A percentile compares a stretch with the other conserved stretches of the same genome.
phyloP scores from a whole-genome alignment of 2,888 invertebrate genomes.

The Hybos culiciformis region DNA sequence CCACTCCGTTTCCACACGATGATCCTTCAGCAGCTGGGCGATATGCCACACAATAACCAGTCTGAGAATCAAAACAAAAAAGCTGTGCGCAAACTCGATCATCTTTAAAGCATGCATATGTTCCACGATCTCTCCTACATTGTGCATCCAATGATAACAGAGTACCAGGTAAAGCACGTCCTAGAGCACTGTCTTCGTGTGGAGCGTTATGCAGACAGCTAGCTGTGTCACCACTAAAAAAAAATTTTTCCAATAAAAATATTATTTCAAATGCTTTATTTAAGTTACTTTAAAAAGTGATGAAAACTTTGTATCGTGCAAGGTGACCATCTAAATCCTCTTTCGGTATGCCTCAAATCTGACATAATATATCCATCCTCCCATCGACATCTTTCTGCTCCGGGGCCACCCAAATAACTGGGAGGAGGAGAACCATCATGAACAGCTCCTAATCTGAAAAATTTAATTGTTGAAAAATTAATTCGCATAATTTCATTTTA shows the following conservation, averaged over 20 bases:
- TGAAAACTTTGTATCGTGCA: conserved; percentile 89
- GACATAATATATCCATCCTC: conserved; percentile 95
- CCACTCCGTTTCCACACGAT: conserved; percentile 85
- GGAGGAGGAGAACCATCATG: conserved; percentile 93
- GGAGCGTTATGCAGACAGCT: conserved; percentile 87
- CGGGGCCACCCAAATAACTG: conserved; percentile 85
- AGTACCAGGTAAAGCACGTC: conserved; percentile 78
- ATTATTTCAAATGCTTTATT: background rate
- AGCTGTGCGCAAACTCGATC: conserved; percentile 89
- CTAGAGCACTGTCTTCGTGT: conserved; percentile 82
- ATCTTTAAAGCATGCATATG: conserved; percentile 74
- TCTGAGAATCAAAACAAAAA: conserved; percentile 88
- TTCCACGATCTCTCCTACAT: conserved; percentile 83
- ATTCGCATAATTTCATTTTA: conserved; percentile 8
- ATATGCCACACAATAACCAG: conserved; percentile 91
- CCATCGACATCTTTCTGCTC: conserved; percentile 89
- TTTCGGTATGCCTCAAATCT: conserved; percentile 83
- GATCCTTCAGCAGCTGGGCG: conserved; percentile 90
- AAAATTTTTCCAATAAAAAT: background rate
- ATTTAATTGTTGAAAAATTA: conserved; percentile 8
- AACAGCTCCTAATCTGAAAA: conserved; percentile 74
- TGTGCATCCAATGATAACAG: conserved; percentile 81
- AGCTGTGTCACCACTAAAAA: conserved; percentile 74
- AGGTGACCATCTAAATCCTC: conserved; percentile 88
- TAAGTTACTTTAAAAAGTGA: conserved; percentile 79